phyloP scores from a whole-genome alignment of 23 tunicate species.

The Trididemnum miniatum region DNA sequence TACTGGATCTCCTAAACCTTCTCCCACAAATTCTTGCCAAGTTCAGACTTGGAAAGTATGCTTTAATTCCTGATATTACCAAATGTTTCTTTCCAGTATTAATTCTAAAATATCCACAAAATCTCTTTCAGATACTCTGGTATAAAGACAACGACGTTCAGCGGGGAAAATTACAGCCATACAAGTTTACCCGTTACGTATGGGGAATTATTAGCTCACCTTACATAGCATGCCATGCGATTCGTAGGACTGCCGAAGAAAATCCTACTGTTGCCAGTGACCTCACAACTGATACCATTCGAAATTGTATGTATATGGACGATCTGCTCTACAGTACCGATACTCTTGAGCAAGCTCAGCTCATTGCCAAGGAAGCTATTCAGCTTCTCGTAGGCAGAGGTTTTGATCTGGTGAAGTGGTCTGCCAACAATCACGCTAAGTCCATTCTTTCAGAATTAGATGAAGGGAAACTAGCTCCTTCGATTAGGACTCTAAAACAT shows the following conservation, averaged over 20 bases:
- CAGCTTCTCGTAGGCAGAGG: neutral
- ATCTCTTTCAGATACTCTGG: neutral
- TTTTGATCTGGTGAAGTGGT: neutral
- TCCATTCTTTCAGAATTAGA: neutral
- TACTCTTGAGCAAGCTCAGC: neutral
- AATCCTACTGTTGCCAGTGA: neutral
- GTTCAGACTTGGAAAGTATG: no score
- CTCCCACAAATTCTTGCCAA: no score
- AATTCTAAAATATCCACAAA: neutral
- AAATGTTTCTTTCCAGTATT: no score
- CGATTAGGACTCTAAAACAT: neutral
- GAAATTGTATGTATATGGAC: neutral
- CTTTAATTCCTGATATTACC: no score
- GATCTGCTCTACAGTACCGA: neutral
- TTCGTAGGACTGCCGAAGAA: neutral
- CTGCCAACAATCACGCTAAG: neutral
- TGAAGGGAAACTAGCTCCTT: neutral
- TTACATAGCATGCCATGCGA: neutral
- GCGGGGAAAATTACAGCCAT: neutral
- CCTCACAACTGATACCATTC: neutral
- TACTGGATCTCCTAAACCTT: no score
- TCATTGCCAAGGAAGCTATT: neutral
- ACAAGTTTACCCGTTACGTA: neutral
- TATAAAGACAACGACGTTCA: neutral
- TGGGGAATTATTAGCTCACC: neutral